These are phyloP conservation scores for Meda fulgida DNA, from an alignment of 2,797 vertebrate species.

Conservation along the genomic window DNA sequence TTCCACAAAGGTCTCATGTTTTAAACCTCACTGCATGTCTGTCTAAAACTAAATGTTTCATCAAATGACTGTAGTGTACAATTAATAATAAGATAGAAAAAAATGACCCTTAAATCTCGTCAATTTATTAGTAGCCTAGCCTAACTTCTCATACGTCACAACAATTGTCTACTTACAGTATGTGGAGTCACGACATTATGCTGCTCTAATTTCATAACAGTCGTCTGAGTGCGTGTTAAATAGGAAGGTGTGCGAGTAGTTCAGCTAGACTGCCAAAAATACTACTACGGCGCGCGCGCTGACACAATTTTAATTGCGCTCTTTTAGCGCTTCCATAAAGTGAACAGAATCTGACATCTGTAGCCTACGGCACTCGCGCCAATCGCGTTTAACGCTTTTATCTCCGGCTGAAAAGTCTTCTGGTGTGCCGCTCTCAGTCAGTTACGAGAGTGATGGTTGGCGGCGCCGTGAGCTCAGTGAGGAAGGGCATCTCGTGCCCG, in stretches of 20 bases:
- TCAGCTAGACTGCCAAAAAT: neutral
- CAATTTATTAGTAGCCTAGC: neutral
- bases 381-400: neutral
- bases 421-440: neutral
- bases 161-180: neutral
- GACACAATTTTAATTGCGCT: neutral
- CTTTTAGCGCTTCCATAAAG: neutral
- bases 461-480: slow-evolving; percentile 12
- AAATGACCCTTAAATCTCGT: neutral
- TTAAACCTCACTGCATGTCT: neutral
- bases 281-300: neutral
- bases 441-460: neutral
- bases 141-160: neutral
- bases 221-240: neutral
- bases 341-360: slow-evolving; percentile 20
- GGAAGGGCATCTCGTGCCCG: slow-evolving; percentile 59
- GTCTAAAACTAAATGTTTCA: neutral
- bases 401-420: slow-evolving; percentile 6
- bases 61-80: neutral
- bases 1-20: neutral
- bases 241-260: neutral
- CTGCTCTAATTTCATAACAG: slow-evolving; percentile 17
- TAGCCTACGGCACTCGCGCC: neutral
- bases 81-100: neutral
- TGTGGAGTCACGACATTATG: neutral